Base-by-base conservation (phyloP, 2,888 invertebrate species). In the Fissipunctia ypsillon region DNA sequence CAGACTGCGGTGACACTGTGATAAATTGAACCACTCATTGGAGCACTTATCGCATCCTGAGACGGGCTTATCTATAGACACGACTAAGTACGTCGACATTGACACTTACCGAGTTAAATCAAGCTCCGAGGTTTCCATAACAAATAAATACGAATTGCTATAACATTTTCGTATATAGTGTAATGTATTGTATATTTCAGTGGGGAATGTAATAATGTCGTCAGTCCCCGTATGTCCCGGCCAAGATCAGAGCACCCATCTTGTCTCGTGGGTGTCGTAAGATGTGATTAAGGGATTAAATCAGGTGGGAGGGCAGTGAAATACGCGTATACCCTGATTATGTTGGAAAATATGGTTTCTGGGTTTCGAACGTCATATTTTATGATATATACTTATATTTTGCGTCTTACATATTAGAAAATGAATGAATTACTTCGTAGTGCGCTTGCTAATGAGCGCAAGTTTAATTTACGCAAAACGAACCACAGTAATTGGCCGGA, bases 1-100 rank as follows among this genome's bases (percentile, higher is more conserved):
- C 78, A 77, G 74, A 69, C 78, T 82, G 82, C 73, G 83, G 76
- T 87, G 86, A 84, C 86, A 86, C 77, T 78, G 84, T 84, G 88
- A 88, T 86, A 86, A 86, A 89, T 87, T 78, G 84, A 78, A 67
- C 78, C 84, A 86, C 85, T 88, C 85, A 85, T 83, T 86, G 84
- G 73, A 77, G 82, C 83, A 84, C 83, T 87, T 87, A 84, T 79
- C 83, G 80, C 74, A 78, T 79, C 75, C 74, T 75, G 59, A 79
- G 76, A 78, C 70, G 72, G 57, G 60, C 66, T 77, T 78, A 81
- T 86, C 86, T 76, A 66, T 68, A 63, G 35, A 77, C 61, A 71
- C 72, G 61, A 61, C 48, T 69, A 80, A 73, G 59, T 73, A 76
- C 68, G 74, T 72, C 78, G 69, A 80, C 78, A 85, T 87, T 80